Evolutionary conservation across 2,888 invertebrate genomes (phyloP).

Genomic region (Drosophila melanocephala): DNA sequence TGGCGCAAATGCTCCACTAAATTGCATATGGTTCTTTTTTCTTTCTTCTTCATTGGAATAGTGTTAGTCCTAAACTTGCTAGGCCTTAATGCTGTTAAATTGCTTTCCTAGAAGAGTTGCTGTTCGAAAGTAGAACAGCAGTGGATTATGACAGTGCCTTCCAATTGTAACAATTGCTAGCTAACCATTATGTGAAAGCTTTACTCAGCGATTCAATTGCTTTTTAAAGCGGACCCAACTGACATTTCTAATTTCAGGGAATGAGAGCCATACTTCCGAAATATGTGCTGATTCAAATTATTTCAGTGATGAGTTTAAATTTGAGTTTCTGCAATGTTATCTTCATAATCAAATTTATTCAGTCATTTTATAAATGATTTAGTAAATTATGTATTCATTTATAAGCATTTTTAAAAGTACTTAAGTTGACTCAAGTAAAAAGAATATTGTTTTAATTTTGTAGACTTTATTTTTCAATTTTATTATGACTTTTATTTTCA

Average conservation of each 20-base stretch:
- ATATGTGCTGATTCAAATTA: neutral
- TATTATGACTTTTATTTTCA: neutral
- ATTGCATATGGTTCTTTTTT: constrained; percentile 9
- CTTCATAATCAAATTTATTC: neutral
- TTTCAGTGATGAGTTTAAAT: neutral
- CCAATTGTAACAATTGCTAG: constrained; percentile 9
- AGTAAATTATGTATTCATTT: neutral
- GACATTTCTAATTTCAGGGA: neutral
- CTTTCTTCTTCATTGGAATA: constrained; percentile 1
- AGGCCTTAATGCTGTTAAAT: constrained; percentile 43
- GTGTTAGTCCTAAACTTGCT: constrained; percentile 35
- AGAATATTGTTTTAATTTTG: neutral
- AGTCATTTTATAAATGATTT: neutral
- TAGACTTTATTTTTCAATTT: neutral
- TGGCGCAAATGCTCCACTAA: constrained; percentile 36
- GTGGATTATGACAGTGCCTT: constrained; percentile 33
- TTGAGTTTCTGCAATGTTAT: neutral
- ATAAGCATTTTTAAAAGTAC: neutral
- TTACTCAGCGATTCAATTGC: constrained; percentile 1
- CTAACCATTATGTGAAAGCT: constrained; percentile 10
- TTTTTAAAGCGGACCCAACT: neutral
- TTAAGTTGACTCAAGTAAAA: neutral
- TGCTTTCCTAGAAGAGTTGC: constrained; percentile 38
- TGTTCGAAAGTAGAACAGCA: constrained; percentile 36
- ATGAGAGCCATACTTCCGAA: neutral